Conservation (phyloP, 2,797 vertebrate species). For the Neostethus bicornis region DNA sequence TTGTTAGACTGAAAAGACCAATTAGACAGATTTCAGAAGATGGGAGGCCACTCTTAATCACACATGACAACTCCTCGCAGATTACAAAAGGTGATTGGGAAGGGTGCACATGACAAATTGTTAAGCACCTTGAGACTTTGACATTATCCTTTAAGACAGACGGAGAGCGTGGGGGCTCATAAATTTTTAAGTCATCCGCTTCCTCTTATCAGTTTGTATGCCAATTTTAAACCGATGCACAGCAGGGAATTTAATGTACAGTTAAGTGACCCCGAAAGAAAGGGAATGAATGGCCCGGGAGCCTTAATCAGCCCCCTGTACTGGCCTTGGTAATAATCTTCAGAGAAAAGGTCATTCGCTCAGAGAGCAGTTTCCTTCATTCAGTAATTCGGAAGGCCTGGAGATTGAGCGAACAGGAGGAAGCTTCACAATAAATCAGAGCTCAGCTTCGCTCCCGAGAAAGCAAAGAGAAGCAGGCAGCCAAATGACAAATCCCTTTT, state of each 20-base stretch:
- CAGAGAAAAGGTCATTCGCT: slow-evolving; percentile 65
- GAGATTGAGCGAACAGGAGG: slow-evolving; percentile 63
- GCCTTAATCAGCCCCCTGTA: slow-evolving; percentile 60
- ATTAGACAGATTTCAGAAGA: slow-evolving; percentile 86
- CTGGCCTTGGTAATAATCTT: slow-evolving; percentile 61
- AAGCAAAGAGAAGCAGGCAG: slow-evolving; percentile 69
- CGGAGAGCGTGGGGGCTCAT: background rate
- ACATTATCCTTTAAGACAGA: slow-evolving; percentile 43
- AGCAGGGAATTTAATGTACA: slow-evolving; percentile 15
- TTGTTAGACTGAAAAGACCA: slow-evolving; percentile 80
- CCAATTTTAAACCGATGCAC: slow-evolving; percentile 14
- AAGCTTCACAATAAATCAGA: slow-evolving; percentile 74
- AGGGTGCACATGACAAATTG: slow-evolving; percentile 53
- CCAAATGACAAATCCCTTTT: slow-evolving; percentile 78
- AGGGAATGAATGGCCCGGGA: slow-evolving; percentile 48
- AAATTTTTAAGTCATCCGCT: slow-evolving; percentile 9
- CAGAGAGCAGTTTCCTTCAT: slow-evolving; percentile 58
- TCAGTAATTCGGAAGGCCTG: slow-evolving; percentile 59
- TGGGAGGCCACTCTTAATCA: slow-evolving; percentile 76
- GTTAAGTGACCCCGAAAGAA: slow-evolving; percentile 20
- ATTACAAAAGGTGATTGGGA: slow-evolving; percentile 75
- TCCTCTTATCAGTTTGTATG: slow-evolving; percentile 24
- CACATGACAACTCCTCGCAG: slow-evolving; percentile 75
- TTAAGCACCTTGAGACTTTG: slow-evolving; percentile 58
- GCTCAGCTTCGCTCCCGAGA: slow-evolving; percentile 61